phyloP scores from a whole-genome alignment of 2,113 vertebrate species.

The rat (Rattus norvegicus) region DNA sequence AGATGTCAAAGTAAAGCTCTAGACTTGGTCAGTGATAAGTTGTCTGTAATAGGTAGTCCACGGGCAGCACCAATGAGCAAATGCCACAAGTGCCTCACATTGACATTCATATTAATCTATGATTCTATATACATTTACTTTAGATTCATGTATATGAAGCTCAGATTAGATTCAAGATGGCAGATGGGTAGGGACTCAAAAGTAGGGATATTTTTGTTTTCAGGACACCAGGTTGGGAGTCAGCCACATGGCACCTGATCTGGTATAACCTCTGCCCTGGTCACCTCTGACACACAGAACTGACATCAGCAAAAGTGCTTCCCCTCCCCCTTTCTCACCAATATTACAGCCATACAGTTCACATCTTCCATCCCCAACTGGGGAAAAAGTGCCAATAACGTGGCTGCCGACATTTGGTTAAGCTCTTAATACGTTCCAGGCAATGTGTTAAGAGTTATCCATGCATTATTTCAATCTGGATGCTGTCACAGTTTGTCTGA shows the following conservation, averaged over 20 bases:
- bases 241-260: neutral
- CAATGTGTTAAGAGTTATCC: neutral
- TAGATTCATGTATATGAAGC: neutral
- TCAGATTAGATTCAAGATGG: neutral
- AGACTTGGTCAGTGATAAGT: neutral
- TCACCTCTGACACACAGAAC: slow-evolving; percentile 6
- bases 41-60: neutral
- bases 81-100: neutral
- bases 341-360: neutral
- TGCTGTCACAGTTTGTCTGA: neutral
- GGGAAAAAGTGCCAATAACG: neutral
- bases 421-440: neutral
- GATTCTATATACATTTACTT: neutral
- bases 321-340: neutral
- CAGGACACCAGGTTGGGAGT: neutral
- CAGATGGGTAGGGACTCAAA: neutral
- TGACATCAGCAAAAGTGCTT: neutral
- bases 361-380: neutral
- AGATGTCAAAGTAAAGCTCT: slow-evolving; percentile 26
- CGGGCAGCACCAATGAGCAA: neutral
- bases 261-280: neutral
- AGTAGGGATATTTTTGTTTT: neutral
- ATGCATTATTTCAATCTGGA: neutral
- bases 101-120: neutral
- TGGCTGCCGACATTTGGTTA: neutral